Base-by-base conservation (phyloP, 2,888 invertebrate genomes). In the Cosmopolites sordidus region DNA sequence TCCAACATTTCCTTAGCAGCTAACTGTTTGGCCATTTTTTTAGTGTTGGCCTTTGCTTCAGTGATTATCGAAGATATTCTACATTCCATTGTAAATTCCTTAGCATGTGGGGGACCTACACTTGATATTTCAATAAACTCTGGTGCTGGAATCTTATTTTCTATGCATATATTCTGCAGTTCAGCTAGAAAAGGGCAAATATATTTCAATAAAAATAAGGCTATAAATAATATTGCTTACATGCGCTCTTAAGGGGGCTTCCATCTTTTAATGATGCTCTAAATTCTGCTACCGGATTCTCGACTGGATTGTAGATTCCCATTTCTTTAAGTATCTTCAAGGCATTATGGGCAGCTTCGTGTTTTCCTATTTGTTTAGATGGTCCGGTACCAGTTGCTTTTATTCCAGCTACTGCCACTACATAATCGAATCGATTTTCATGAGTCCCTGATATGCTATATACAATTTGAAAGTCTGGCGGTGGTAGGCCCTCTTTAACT, bases 91-190 rank as follows among this genome's bases (percentile, higher is more conserved):
- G 83, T 83, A 70, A 86, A 86, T 59, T 78, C 75, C 61, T 81
- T 79, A 49, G 76, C 75, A 74, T 86, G 86, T 33, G 86, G 79
- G 14, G 85, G 84, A 39, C 86, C 86, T 59, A 82, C 78, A 69
- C 83, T 84, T 12, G 79, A 78, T 55, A 81, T 76, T 66, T 79
- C 75, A 50, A 69, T 65, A 71, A 82, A 85, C 39, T 70, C 66
- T 2, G 80, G 80, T 11, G 67, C 69, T 14, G 78, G 75, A 46
- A 86, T 74, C 56, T 76, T 78, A 51, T 73, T 66, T 38, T 69
- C 69, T 4, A 58, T 66, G 66, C 79, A 79, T 52, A 79, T 65
- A 63, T 79, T 80, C 39, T 63, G 62, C 44, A 74, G 58, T 2
- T 58, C 58, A 14, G 63, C 66, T 58, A 60, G 56, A 63, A 61